These are phyloP conservation scores for Rynchops niger DNA, from an alignment of 2,113 vertebrate species.

Conservation along the genomic window DNA sequence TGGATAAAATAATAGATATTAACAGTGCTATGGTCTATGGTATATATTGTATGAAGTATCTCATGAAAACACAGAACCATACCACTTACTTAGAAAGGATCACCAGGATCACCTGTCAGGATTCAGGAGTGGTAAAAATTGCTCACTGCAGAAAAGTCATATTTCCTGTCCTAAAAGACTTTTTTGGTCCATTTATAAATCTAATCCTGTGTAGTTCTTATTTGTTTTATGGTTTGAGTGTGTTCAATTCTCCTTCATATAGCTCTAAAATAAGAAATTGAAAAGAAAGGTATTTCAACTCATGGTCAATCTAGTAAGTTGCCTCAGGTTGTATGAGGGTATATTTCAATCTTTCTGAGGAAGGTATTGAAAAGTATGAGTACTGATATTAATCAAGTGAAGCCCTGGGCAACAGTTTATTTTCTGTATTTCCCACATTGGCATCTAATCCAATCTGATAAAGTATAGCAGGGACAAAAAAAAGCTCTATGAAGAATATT, in stretches of 20 bases:
- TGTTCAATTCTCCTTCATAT: background rate
- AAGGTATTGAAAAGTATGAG: background rate
- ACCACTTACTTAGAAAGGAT: constrained; percentile 11
- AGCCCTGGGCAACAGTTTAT: background rate
- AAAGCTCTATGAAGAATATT: constrained; percentile 44
- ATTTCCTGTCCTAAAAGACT: background rate
- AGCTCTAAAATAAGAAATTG: background rate
- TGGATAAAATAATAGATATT: background rate
- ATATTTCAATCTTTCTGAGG: background rate
- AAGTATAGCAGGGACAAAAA: background rate
- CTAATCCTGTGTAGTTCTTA: background rate
- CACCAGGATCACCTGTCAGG: background rate
- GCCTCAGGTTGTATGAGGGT: background rate
- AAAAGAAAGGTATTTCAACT: background rate
- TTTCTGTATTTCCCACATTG: constrained; percentile 7
- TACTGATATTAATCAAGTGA: background rate
- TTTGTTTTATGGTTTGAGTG: background rate
- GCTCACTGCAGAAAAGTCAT: background rate
- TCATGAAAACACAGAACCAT: background rate
- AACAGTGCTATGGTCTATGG: background rate
- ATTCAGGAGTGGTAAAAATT: background rate
- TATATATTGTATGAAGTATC: background rate
- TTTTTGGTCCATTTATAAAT: background rate
- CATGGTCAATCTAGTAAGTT: background rate
- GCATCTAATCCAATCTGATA: background rate